Evolutionary conservation across 2,797 vertebrate species (phyloP).

Genomic region (Simalia tracyae): DNA sequence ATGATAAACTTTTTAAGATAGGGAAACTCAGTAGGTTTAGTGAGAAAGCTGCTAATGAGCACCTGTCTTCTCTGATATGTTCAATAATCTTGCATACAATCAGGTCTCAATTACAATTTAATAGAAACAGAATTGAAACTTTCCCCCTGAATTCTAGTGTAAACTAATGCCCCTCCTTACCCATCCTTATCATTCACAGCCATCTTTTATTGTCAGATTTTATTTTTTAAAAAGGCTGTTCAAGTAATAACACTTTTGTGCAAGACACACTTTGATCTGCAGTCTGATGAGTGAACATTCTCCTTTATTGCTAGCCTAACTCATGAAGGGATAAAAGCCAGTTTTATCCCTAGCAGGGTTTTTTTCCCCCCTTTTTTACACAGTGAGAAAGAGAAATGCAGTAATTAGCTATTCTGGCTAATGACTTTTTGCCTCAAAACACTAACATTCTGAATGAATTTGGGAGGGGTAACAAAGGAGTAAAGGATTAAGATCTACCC

Average conservation of each 20-base stretch:
- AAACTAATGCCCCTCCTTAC: conserved; percentile 33
- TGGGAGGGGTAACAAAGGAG: background rate
- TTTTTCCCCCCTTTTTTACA: conserved; percentile 50
- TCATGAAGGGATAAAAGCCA: conserved; percentile 96
- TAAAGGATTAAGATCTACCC: conserved; percentile 26
- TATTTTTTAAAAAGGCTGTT: conserved; percentile 32
- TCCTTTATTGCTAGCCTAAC: conserved; percentile 85
- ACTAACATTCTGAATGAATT: conserved; percentile 77
- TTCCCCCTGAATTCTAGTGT: conserved; percentile 27
- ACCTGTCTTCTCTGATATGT: background rate
- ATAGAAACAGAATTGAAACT: conserved; percentile 34
- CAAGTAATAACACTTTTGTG: conserved; percentile 65
- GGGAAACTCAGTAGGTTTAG: background rate
- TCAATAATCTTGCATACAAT: background rate
- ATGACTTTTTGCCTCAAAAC: conserved; percentile 87
- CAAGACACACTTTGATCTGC: conserved; percentile 87
- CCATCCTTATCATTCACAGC: conserved; percentile 44
- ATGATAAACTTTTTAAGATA: background rate
- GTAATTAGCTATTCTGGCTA: conserved; percentile 90
- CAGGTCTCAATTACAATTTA: background rate
- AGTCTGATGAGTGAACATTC: conserved; percentile 86
- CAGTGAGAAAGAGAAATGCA: conserved; percentile 74
- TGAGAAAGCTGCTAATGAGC: background rate
- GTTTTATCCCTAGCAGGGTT: conserved; percentile 88
- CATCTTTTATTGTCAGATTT: conserved; percentile 30